Conservation (phyloP, 2,113 vertebrate species). For the Malurus elegans region DNA sequence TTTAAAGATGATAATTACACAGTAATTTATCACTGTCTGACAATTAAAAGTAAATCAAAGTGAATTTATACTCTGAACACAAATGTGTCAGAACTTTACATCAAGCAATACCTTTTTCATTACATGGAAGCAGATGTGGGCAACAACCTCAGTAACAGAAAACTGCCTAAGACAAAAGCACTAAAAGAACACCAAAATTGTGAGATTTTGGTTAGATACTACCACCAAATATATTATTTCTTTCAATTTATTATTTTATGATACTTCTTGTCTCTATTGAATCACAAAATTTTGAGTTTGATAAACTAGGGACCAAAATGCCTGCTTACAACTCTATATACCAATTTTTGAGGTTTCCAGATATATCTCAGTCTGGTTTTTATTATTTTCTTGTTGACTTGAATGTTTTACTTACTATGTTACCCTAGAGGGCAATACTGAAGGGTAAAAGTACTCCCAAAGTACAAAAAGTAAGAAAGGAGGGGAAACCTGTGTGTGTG, state of each 20-base stretch:
- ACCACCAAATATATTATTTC: not conserved
- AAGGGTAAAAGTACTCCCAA: not conserved
- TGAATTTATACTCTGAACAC: conserved; percentile 5
- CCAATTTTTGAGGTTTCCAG: not conserved
- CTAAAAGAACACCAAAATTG: not conserved
- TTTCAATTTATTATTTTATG: not conserved
- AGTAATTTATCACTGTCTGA: conserved; percentile 36
- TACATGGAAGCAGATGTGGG: not conserved
- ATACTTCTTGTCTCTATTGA: not conserved
- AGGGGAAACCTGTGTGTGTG: not conserved
- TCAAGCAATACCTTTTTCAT: conserved; percentile 20
- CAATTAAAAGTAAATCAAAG: conserved; percentile 31
- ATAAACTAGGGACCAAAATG: not conserved
- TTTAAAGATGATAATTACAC: conserved; percentile 27
- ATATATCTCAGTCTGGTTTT: not conserved
- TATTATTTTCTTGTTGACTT: not conserved
- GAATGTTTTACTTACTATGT: not conserved
- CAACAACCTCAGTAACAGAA: not conserved
- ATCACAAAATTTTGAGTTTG: not conserved
- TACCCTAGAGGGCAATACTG: not conserved
- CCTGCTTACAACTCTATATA: not conserved
- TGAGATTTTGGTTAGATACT: not conserved
- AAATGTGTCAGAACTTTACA: not conserved
- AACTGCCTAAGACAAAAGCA: not conserved
- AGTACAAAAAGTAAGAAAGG: not conserved